A percentile compares a stretch with the other conserved stretches of the same genome.
phyloP scores from a whole-genome alignment of 2,888 invertebrate genomes.

The Plusia festucae region DNA sequence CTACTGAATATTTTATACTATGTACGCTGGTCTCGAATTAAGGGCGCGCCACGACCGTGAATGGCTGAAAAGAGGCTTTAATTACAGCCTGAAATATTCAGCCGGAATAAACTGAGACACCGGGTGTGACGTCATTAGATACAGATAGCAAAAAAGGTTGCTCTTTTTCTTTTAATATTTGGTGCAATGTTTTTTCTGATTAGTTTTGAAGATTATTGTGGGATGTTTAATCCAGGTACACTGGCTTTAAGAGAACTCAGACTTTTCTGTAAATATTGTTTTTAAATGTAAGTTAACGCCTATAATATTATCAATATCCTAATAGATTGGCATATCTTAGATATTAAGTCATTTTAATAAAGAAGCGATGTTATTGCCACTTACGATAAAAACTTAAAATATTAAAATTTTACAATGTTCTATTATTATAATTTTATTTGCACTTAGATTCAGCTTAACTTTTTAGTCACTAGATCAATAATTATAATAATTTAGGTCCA shows the following conservation, averaged over 20 bases:
- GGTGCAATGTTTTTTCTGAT: background rate
- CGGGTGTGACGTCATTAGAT: constrained; percentile 71
- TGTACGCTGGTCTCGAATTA: constrained; percentile 65
- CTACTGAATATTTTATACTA: constrained; percentile 50
- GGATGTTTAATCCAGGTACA: background rate
- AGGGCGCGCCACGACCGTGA: constrained; percentile 66
- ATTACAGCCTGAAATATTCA: constrained; percentile 84
- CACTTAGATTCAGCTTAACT: too few species aligned
- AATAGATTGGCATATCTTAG: too few species aligned
- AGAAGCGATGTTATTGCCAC: too few species aligned
- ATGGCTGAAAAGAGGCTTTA: constrained; percentile 78
- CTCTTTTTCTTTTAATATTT: background rate
- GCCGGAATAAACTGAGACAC: constrained; percentile 73
- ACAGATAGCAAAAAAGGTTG: constrained; percentile 61
- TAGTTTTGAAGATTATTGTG: background rate
- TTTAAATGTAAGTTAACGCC: too few species aligned
- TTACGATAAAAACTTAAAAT: too few species aligned
- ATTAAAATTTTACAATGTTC: too few species aligned
- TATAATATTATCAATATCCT: too few species aligned
- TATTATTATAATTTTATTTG: too few species aligned
- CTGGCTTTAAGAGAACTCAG: background rate
- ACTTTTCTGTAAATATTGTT: too few species aligned
- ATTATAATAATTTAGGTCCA: too few species aligned
- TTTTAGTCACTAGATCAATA: too few species aligned
- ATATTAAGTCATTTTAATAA: too few species aligned